phyloP scores from a whole-genome alignment of 2,113 vertebrate genomes.

The Ceyx melanurus region DNA sequence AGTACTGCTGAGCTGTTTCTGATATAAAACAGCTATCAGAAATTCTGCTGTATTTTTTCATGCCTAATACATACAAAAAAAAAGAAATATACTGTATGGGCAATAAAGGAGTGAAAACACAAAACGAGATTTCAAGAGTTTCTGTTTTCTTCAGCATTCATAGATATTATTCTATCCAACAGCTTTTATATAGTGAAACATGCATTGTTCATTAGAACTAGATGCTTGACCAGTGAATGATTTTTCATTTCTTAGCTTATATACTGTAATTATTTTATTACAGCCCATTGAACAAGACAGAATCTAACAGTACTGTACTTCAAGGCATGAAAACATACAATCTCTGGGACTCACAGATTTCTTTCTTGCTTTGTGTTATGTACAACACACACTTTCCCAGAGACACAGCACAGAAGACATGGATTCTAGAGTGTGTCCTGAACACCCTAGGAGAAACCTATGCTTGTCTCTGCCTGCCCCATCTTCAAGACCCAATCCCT shows the following conservation, averaged over 20 bases:
- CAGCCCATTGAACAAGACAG: background rate
- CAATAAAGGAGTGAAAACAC: background rate
- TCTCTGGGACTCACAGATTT: background rate
- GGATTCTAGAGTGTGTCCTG: background rate
- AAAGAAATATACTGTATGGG: background rate
- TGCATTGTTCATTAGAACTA: background rate
- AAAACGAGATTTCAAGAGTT: background rate
- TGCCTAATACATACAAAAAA: background rate
- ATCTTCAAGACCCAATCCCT: background rate
- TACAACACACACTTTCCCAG: background rate
- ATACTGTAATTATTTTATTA: background rate
- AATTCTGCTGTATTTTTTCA: background rate
- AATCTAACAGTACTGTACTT: background rate
- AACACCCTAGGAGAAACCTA: background rate
- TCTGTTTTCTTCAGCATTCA: background rate
- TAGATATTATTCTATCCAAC: background rate
- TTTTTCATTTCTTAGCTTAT: background rate
- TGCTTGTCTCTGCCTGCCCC: background rate
- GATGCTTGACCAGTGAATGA: background rate
- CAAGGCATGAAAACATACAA: fast-evolving
- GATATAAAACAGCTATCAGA: background rate
- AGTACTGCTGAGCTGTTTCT: background rate
- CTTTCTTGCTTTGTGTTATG: background rate
- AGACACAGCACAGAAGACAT: background rate
- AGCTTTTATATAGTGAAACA: background rate